Evolutionary conservation across 2,888 invertebrate genomes (phyloP).

Genomic region (Hirtodrosophila cameraria): DNA sequence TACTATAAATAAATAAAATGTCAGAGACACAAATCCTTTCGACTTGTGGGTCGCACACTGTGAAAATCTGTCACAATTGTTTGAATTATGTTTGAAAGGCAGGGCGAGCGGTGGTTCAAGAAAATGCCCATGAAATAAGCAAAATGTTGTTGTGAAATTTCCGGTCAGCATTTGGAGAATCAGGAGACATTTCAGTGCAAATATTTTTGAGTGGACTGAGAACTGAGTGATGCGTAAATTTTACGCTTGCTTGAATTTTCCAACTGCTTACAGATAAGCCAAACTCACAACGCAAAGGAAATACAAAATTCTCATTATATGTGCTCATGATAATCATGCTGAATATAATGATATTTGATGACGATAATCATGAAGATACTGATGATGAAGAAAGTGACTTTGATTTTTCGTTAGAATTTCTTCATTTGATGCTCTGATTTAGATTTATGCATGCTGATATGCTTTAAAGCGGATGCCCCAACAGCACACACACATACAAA

Average conservation of each 20-base stretch:
- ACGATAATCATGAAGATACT: slow-evolving; percentile 18
- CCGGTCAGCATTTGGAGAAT: slow-evolving; percentile 43
- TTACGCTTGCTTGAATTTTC: slow-evolving; percentile 58
- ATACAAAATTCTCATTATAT: slow-evolving; percentile 31
- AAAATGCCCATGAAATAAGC: slow-evolving; percentile 20
- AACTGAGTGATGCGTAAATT: slow-evolving; percentile 59
- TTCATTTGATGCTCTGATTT: slow-evolving; percentile 60
- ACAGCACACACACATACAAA: slow-evolving; percentile 13
- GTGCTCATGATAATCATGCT: slow-evolving; percentile 23
- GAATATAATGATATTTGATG: slow-evolving; percentile 21
- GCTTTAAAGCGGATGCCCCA: slow-evolving; percentile 57
- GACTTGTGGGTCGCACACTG: slow-evolving; percentile 3
- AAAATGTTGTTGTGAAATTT: slow-evolving; percentile 62
- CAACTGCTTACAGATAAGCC: slow-evolving; percentile 29
- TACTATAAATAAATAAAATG: slow-evolving; percentile 58
- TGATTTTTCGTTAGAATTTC: slow-evolving; percentile 69
- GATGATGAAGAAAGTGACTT: slow-evolving; percentile 54
- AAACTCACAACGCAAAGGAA: slow-evolving; percentile 31
- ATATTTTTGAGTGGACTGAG: slow-evolving; percentile 43
- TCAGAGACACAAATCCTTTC: slow-evolving; percentile 36
- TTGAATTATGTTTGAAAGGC: slow-evolving; percentile 30
- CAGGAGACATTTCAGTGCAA: slow-evolving; percentile 47
- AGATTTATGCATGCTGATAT: slow-evolving; percentile 67
- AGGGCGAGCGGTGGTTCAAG: neutral
- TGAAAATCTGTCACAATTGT: slow-evolving; percentile 57